These are phyloP conservation scores for Gisinianus flammeolus DNA, from an alignment of 2,888 invertebrate genomes.

Conservation along the genomic window DNA sequence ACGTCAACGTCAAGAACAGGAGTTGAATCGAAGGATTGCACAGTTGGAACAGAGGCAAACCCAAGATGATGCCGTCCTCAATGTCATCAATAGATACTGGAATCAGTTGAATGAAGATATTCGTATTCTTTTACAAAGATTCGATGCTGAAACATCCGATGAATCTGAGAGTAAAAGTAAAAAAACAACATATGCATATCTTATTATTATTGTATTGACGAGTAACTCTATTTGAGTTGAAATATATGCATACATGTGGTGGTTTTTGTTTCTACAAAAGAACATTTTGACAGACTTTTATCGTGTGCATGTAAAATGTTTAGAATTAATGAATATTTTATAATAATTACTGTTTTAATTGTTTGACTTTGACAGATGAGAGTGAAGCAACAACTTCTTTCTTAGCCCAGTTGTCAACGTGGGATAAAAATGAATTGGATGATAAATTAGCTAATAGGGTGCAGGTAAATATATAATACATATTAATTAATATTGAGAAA, in stretches of 20 bases:
- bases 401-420: slow-evolving; percentile 91
- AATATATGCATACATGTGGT: too few species aligned
- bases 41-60: slow-evolving; percentile 93
- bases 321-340: too few species aligned
- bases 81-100: slow-evolving; percentile 97
- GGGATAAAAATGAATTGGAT: slow-evolving; percentile 97
- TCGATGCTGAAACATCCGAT: slow-evolving; percentile 97
- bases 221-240: too few species aligned
- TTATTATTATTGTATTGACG: too few species aligned
- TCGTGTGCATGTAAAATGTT: neutral
- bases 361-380: slow-evolving; percentile 72
- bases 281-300: neutral
- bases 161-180: slow-evolving; percentile 93
- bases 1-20: slow-evolving; percentile 84
- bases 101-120: slow-evolving; percentile 97
- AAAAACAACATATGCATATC: slow-evolving; percentile 47
- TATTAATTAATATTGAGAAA: slow-evolving; percentile 21
- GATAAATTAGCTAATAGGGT: slow-evolving; percentile 94
- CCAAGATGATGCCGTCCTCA: slow-evolving; percentile 96
- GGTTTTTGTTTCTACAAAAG: neutral
- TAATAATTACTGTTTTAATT: neutral
- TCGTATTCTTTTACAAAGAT: slow-evolving; percentile 87
- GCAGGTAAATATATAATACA: slow-evolving; percentile 64
- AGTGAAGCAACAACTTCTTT: slow-evolving; percentile 96
- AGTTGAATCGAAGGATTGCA: slow-evolving; percentile 87